These are phyloP conservation scores for Magallana angulata DNA, from an alignment of 1,140 invertebrate species.

Conservation along the genomic window DNA sequence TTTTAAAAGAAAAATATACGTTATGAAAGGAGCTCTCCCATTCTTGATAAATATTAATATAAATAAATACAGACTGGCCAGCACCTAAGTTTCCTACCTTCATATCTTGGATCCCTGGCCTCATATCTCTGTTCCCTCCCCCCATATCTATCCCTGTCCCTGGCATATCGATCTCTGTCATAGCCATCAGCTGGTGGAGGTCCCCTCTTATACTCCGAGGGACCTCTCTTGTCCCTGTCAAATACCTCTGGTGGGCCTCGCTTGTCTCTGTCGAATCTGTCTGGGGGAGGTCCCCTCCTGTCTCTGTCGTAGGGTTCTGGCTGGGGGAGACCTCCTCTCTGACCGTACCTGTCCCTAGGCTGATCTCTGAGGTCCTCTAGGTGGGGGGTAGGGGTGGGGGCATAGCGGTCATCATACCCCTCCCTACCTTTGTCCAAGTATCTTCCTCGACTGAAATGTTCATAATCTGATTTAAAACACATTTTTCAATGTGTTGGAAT, in stretches of 20 bases:
- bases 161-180: constrained; percentile 52
- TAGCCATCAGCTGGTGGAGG: constrained; percentile 42
- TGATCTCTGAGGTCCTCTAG: constrained; percentile 22
- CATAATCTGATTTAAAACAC: neutral
- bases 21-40: no score
- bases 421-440: constrained; percentile 43
- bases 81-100: neutral
- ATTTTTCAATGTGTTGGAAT: no score
- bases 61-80: no score
- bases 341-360: neutral
- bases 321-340: neutral
- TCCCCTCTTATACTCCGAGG: constrained; percentile 15
- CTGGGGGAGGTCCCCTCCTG: neutral
- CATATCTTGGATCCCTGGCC: neutral
- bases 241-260: constrained; percentile 49
- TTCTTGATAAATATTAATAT: no score
- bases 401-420: constrained; percentile 40
- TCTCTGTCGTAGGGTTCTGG: constrained; percentile 40
- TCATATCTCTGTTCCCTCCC: constrained; percentile 21
- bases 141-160: constrained; percentile 47
- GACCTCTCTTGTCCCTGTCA: constrained; percentile 36
- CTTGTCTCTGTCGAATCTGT: constrained; percentile 42
- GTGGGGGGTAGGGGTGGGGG: neutral
- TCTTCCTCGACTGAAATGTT: neutral
- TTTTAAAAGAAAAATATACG: no score